Conservation (phyloP, 2,113 vertebrate species). For the Rhynchopsitta pachyrhyncha region DNA sequence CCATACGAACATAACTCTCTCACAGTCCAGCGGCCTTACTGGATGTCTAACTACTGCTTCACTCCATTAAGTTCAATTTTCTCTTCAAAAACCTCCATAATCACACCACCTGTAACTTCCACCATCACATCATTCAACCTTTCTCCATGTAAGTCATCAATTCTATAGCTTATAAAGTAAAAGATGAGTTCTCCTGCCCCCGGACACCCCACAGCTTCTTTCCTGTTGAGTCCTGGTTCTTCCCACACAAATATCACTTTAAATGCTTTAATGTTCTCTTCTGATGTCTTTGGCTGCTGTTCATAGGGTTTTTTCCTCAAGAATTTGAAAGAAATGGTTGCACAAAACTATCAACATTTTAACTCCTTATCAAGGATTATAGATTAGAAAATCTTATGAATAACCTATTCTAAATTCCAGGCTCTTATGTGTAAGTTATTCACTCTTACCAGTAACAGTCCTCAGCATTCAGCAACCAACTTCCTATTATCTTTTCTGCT, state of each 20-base stretch:
- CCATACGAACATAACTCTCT: background rate
- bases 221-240: background rate
- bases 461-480: background rate
- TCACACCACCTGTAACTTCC: background rate
- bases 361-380: background rate
- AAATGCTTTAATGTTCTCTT: background rate
- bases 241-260: background rate
- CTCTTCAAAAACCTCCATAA: background rate
- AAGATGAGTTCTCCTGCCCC: background rate
- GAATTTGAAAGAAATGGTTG: background rate
- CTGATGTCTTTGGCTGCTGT: background rate
- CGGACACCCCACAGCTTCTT: background rate
- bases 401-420: background rate
- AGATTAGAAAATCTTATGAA: background rate
- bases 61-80: background rate
- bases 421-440: background rate
- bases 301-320: accelerated
- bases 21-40: background rate
- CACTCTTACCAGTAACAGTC: background rate
- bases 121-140: background rate
- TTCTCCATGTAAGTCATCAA: background rate
- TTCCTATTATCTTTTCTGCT: background rate
- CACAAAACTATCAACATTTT: background rate
- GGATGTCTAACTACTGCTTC: background rate
- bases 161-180: background rate